phyloP scores from a whole-genome alignment of 2,113 vertebrate species.

The Garra rufa region DNA sequence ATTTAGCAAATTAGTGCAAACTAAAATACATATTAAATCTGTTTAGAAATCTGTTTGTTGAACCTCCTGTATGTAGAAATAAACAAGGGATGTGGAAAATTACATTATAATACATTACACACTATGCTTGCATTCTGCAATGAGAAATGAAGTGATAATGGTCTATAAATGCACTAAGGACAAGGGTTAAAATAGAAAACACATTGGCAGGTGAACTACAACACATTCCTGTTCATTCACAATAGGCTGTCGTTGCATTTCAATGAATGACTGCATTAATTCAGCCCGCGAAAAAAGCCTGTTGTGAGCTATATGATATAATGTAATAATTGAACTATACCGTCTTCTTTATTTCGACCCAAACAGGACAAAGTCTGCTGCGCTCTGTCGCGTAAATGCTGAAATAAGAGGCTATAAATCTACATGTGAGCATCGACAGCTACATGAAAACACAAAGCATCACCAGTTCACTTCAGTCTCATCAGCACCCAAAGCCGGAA shows the following conservation, averaged over 20 bases:
- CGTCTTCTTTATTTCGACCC: neutral
- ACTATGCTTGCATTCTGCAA: neutral
- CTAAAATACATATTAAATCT: neutral
- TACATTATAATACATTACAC: neutral
- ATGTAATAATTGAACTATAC: neutral
- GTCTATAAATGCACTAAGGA: neutral
- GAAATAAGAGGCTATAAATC: neutral
- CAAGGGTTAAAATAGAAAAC: neutral
- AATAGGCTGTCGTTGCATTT: neutral
- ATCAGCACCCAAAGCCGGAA: constrained; percentile 47
- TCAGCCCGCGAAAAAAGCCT: neutral
- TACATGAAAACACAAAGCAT: constrained; percentile 35
- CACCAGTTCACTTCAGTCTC: constrained; percentile 19
- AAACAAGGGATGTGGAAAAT: neutral
- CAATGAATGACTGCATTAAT: neutral
- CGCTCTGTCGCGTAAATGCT: neutral
- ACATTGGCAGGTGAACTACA: neutral
- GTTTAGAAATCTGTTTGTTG: neutral
- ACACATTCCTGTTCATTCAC: neutral
- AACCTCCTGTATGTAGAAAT: neutral
- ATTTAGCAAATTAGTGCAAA: too few relatives aligned
- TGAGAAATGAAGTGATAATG: neutral
- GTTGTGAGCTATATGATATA: neutral
- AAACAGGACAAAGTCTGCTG: neutral
- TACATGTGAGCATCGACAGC: neutral